A percentile compares a stretch with the other conserved stretches of the same genome.
phyloP scores from a whole-genome alignment of 2,888 invertebrate species.

The Drosophila mulleri region DNA sequence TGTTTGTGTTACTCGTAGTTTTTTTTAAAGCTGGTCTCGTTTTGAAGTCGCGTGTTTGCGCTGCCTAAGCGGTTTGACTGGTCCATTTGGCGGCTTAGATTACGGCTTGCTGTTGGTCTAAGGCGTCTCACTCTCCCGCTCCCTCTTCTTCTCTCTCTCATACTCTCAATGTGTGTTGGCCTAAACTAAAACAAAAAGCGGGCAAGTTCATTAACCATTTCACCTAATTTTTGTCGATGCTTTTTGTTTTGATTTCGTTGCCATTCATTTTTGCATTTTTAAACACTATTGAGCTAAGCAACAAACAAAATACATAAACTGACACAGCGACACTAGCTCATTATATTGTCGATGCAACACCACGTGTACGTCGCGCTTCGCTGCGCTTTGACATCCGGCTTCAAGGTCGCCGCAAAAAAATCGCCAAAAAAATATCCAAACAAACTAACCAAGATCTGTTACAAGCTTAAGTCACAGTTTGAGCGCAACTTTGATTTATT shows the following conservation, averaged over 20 bases:
- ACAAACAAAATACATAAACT: not conserved
- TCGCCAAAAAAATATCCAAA: constrained; percentile 22
- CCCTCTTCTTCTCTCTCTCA: not conserved
- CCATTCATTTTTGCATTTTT: constrained; percentile 15
- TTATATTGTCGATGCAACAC: constrained; percentile 14
- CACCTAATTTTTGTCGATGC: constrained; percentile 66
- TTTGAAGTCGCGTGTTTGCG: constrained; percentile 62
- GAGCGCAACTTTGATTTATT: constrained; percentile 12
- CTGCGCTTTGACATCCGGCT: constrained; percentile 44
- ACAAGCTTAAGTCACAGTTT: constrained; percentile 18
- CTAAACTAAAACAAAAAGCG: constrained; percentile 59
- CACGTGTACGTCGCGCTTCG: constrained; percentile 44
- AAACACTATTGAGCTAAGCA: not conserved
- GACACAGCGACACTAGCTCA: not conserved
- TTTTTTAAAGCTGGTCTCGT: constrained; percentile 57
- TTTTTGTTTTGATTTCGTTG: constrained; percentile 46
- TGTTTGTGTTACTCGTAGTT: constrained; percentile 17
- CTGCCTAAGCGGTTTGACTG: constrained; percentile 65
- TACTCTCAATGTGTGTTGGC: constrained; percentile 25
- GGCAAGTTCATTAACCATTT: constrained; percentile 74
- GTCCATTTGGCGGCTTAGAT: constrained; percentile 49
- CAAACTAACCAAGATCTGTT: constrained; percentile 6
- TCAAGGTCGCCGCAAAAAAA: constrained; percentile 51
- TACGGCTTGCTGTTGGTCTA: constrained; percentile 16
- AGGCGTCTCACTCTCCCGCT: constrained; percentile 14